Evolutionary conservation across 2,113 vertebrate genomes (phyloP), one percentile per base, ranked within the genome.

Genomic region (Nanorana parkeri): DNA sequence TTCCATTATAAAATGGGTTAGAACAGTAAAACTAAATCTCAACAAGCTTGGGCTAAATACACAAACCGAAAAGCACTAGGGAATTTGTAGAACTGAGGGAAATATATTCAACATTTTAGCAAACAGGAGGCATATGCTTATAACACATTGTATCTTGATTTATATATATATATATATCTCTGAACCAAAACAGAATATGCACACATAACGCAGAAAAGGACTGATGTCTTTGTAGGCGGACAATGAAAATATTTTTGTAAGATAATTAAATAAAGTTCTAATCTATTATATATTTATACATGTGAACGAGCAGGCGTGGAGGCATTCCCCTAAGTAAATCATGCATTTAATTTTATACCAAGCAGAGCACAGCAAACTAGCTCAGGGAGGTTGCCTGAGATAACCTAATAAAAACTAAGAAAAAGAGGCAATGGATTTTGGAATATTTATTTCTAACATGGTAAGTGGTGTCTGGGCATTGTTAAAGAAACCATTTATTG

Each of bases 261-360:
- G 32, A 77, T 51, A 64, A 64, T 77, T 47, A 64, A 47, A 56
- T 29, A 77, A 19, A 41, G 19, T 64, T 77, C 21, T 65, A 60
- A 23, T 65, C 47, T 17, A 23, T 68, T 78, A 68, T 68, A 68
- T 56, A 55, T 58, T 67, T 68, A 36, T 68, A 56, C 19, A 24
- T 78, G 77, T 78, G 77, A 68, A 23, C 21, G 41, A 23, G 64
- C 26, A 63, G 16, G 77, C 64, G 58, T 13, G 21, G 51, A 78
- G 52, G 77, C 52, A 78, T 78, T 28, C 64, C 65, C 63, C 26
- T 24, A 24, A 78, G 23, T 60, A 78, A 63, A 51, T 56, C 26
- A 52, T 78, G 77, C 20, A 28, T 68, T 78, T 78, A 32, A 78
- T 78, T 52, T 78, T 58, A 78, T 78, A 58, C 64, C 65, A 68